phyloP scores from a whole-genome alignment of 92 coral and sea anemone genomes.

The Parazoanthus swiftii region DNA sequence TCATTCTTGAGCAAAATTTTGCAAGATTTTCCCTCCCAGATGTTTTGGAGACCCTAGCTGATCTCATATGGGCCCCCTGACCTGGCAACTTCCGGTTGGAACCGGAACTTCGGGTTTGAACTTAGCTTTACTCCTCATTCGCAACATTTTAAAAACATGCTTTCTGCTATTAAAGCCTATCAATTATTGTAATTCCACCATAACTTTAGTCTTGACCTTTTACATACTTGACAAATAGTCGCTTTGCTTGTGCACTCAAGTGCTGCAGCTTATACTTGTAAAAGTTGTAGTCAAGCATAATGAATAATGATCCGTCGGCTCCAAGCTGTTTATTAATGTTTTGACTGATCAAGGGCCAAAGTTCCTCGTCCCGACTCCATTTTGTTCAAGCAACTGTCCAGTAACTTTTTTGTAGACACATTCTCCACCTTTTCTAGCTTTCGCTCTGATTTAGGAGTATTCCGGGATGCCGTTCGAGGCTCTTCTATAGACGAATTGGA shows the following conservation, averaged over 20 bases:
- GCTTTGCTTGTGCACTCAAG: conserved; percentile 10
- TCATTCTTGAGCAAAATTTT: conserved; percentile 1
- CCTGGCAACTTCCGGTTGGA: too few relatives aligned
- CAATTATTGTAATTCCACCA: too few relatives aligned
- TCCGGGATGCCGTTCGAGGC: conserved; percentile 10
- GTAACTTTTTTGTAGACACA: conserved; percentile 5
- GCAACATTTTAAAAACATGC: neutral
- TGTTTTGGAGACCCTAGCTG: neutral
- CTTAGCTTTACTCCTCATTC: neutral
- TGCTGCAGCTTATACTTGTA: neutral
- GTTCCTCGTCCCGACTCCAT: conserved; percentile 9
- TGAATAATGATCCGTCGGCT: neutral
- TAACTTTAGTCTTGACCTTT: neutral
- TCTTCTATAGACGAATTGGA: conserved; percentile 3
- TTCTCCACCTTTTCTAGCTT: conserved; percentile 6
- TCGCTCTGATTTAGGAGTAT: conserved; percentile 6
- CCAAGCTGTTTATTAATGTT: neutral
- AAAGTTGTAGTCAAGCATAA: neutral
- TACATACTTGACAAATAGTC: neutral
- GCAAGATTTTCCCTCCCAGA: conserved; percentile 2
- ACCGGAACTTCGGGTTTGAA: neutral
- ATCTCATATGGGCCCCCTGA: neutral
- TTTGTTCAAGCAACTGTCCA: conserved; percentile 6
- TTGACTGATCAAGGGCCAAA: neutral
- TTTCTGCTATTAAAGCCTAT: neutral